Percentiles rank a stretch among this genome's conserved stretches.
Conservation (phyloP, 92 coral and sea anemone species). For the Nematostella vectensis region DNA sequence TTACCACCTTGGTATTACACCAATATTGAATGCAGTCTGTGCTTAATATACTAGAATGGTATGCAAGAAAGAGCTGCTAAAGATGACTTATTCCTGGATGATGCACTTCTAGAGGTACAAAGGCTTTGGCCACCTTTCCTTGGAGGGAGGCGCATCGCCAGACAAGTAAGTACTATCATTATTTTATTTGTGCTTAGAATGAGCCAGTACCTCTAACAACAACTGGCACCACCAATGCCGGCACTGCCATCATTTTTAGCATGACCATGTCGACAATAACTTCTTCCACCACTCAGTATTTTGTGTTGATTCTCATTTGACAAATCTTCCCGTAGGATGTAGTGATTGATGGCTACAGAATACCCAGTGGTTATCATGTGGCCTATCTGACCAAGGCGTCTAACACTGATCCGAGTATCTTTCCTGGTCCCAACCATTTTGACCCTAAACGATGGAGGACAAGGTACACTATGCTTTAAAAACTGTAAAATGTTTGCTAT, state of each 20-base stretch:
- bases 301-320: too few relatives aligned
- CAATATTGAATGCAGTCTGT: too few relatives aligned
- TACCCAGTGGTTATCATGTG: conserved; percentile 78
- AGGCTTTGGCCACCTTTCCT: conserved; percentile 98
- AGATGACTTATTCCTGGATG: conserved; percentile 79
- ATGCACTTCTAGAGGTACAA: conserved; percentile 73
- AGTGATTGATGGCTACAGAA: conserved; percentile 66
- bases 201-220: too few relatives aligned
- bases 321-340: too few relatives aligned
- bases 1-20: too few relatives aligned
- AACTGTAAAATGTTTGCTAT: neutral
- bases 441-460: conserved; percentile 95
- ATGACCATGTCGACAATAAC: too few relatives aligned
- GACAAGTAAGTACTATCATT: conserved; percentile 36
- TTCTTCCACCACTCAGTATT: too few relatives aligned
- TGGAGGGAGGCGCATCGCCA: conserved; percentile 89
- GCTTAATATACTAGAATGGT: too few relatives aligned
- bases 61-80: conserved; percentile 58
- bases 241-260: too few relatives aligned
- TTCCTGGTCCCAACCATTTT: conserved; percentile 74
- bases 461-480: conserved; percentile 52
- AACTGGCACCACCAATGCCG: too few relatives aligned
- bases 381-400: conserved; percentile 85
- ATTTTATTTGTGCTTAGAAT: too few relatives aligned
- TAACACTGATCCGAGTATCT: conserved; percentile 82